Evolutionary conservation across 2,797 vertebrate species (phyloP), one percentile per base, ranked within the genome.

Genomic region (Orestias chungarensis): DNA sequence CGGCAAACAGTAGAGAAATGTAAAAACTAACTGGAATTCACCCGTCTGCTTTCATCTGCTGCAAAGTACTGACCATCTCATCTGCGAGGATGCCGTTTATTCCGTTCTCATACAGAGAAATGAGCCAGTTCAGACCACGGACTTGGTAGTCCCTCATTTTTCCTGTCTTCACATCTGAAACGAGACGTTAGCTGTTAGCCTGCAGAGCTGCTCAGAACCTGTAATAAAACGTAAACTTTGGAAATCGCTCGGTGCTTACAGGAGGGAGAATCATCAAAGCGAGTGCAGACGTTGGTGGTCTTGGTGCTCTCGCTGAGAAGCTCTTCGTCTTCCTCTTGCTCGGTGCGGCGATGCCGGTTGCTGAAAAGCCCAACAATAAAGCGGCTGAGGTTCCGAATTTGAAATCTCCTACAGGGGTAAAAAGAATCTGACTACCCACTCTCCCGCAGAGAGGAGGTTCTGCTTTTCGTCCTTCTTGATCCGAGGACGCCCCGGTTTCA

Each of bases 21-120:
- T n/a, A n/a, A n/a, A 25, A 54, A 15, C 25, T 6, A 25, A 29
- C 50, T 54, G 50, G 25, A 64, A 29, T 66, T 29, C 18, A 46
- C 8, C 9, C 9, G 0, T 7, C 31, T 6, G 11, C 15, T 43
- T 52, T 44, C 1, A 68, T 27, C 57, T n/a, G 8, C 0, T 38
- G 0, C 4, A 42, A 55, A 68, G 42, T 43, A 76, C 94, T 4
- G 93, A 99, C 98, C 98, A 99, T 99, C 94, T 99, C 98, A 92
- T 99, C 98, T 65, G 98, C 97, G 0, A 99, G 95, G 88, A 99
- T 99, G 25, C 98, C 98, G 68, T 99, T 99, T 91, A 99, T 99
- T 79, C 97, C 98, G 35, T 99, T 99, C 82, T 99, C 98, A 82
- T 99, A 99, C 44, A 99, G 90, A 72, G 97, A 99, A 92, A 99